Evolutionary conservation across 2,797 vertebrate species (phyloP).

Genomic region (Sebastes oblongus): DNA sequence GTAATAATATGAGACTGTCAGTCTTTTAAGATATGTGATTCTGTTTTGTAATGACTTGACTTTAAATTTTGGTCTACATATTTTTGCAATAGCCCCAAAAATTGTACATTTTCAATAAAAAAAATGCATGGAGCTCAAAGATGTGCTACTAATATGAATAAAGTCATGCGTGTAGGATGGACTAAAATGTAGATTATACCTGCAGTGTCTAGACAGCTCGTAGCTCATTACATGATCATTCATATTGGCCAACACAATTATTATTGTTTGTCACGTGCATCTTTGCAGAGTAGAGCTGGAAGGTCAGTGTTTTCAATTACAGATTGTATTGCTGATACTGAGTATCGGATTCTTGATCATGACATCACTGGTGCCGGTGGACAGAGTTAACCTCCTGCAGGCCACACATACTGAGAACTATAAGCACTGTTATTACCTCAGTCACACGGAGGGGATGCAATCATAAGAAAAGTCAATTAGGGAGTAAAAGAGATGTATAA

Average conservation of each 20-base stretch:
- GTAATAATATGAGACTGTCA: not conserved
- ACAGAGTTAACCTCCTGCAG: conserved; percentile 60
- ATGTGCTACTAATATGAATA: not conserved
- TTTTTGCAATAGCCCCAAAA: not conserved
- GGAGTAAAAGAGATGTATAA: not conserved
- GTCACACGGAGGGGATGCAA: conserved; percentile 3
- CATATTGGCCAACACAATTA: conserved; percentile 55
- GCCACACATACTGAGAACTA: conserved; percentile 28
- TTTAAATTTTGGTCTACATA: not conserved
- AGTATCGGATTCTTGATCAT: conserved; percentile 75
- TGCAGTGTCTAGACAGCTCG: not conserved
- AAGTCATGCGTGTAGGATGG: not conserved
- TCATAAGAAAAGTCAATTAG: not conserved
- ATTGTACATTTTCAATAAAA: not conserved
- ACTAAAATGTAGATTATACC: conserved; percentile 11
- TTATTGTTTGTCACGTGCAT: conserved; percentile 66
- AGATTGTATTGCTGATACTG: conserved; percentile 79
- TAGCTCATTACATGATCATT: conserved; percentile 53
- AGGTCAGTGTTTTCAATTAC: conserved; percentile 83
- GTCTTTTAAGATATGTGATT: not conserved
- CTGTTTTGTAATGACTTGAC: not conserved
- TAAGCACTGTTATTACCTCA: conserved; percentile 8
- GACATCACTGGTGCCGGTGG: conserved; percentile 64
- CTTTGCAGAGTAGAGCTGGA: conserved; percentile 63
- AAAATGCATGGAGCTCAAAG: not conserved